Evolutionary conservation across 2,888 invertebrate genomes (phyloP), one percentile per base, ranked within the genome.

Genomic region (Neoitamus cyanurus): DNA sequence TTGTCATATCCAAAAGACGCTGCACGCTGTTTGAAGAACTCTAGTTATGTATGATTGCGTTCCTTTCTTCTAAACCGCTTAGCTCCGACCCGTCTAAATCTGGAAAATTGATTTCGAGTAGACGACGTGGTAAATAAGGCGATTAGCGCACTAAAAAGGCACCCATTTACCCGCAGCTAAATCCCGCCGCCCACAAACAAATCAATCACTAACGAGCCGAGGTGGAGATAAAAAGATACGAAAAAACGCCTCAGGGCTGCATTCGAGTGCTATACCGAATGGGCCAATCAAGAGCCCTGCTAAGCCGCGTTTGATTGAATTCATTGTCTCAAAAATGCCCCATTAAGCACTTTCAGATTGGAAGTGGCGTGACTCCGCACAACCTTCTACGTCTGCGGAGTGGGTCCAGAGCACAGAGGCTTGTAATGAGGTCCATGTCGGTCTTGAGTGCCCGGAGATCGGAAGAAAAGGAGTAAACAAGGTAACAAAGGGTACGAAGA

Each of bases 301-400:
- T 58, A 48, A 78, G 58, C 31, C 78, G 31, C 78, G 58, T 78
- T 58, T 78, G 78, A 78, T 78, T 78, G 78, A 78, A 58, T 31
- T 78, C 78, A 78, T 78, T 78, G 78, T 48, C 48, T 78, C 78
- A 30, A 48, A 78, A 78, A 58, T 9, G 42, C 31, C 48, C 48
- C 78, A 30, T 78, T 48, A 78, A 78, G 48, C 58, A 75, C 37
- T 75, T 13, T 58, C 13, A 28, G 78, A 78, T 30, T 34, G 48
- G 31, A 58, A 30, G 58, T 58, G 31, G 78, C 78, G 78, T 77
- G 77, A 42, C 77, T 77, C 28, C 42, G 37, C 34, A 46, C 6
- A 46, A 77, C 28, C 28, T n/a, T 11, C 42, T 6, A 15, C 31
- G 31, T 20, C 31, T 25, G 30, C 30, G 58, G 78, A 78, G 15